Conservation (phyloP, 2,113 vertebrate genomes). For the Pardalotus punctatus region DNA sequence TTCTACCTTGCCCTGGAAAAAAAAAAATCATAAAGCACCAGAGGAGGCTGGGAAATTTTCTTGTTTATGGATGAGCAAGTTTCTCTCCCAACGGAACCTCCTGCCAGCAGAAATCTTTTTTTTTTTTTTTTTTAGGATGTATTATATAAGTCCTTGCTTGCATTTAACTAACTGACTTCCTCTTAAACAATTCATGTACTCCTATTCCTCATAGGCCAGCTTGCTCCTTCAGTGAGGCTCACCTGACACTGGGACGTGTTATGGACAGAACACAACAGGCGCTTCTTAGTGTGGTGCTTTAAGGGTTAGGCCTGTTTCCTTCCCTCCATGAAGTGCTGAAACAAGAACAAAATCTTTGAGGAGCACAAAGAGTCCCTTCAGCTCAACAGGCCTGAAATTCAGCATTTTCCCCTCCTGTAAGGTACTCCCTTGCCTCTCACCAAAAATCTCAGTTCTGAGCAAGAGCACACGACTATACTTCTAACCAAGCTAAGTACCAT, state of each 20-base stretch:
- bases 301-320: not conserved
- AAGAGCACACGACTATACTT: accelerated
- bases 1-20: slow-evolving; percentile 29
- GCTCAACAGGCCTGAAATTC: not conserved
- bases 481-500: not conserved
- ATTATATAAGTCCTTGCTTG: slow-evolving; percentile 60
- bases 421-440: not conserved
- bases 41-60: slow-evolving; percentile 46
- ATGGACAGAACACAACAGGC: not conserved
- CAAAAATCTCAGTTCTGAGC: not conserved
- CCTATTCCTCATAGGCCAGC: not conserved
- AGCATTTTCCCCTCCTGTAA: not conserved
- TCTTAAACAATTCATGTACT: slow-evolving; percentile 49
- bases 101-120: slow-evolving; percentile 17
- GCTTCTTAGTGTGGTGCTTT: accelerated
- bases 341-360: not conserved
- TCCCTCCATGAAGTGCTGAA: not conserved
- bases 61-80: slow-evolving; percentile 62
- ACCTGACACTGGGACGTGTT: not conserved
- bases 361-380: not conserved
- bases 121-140: slow-evolving; percentile 38
- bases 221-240: not conserved
- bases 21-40: not conserved
- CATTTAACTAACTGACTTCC: slow-evolving; percentile 33
- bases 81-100: slow-evolving; percentile 47